Evolutionary conservation across 1,140 invertebrate genomes (phyloP).

Genomic region (Glossosoma conforme): DNA sequence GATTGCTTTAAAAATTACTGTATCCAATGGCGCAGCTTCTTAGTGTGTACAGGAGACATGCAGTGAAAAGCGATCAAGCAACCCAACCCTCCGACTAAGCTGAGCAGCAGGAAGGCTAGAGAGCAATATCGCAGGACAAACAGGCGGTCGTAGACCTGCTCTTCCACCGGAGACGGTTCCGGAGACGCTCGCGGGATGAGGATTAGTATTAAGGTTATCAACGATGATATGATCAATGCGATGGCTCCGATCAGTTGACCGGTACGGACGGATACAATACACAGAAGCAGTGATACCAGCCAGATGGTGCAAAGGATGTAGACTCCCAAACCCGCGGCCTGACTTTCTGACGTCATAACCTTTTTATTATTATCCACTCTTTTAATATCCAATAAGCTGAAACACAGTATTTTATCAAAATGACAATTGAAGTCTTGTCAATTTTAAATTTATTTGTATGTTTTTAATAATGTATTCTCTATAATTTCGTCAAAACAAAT

Average conservation of each 20-base stretch:
- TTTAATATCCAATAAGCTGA: no score
- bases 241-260: slow-evolving; percentile 43
- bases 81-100: slow-evolving; percentile 34
- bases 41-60: slow-evolving; percentile 38
- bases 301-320: slow-evolving; percentile 42
- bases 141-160: slow-evolving; percentile 42
- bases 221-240: slow-evolving; percentile 34
- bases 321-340: slow-evolving; percentile 36
- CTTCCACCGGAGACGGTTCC: slow-evolving; percentile 28
- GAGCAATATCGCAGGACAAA: slow-evolving; percentile 37
- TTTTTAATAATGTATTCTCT: no score
- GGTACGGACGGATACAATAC: slow-evolving; percentile 41
- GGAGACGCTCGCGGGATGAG: slow-evolving; percentile 36
- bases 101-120: slow-evolving; percentile 36
- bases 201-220: slow-evolving; percentile 39
- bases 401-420: no score
- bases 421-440: no score
- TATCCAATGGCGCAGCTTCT: slow-evolving; percentile 39
- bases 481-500: no score
- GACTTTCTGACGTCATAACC: slow-evolving; percentile 26
- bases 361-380: no score
- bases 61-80: slow-evolving; percentile 39
- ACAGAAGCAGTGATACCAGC: slow-evolving; percentile 39
- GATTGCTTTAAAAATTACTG: slow-evolving; percentile 31
- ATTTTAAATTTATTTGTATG: no score